Evolutionary conservation across 2,888 invertebrate species (phyloP), one percentile per base, ranked within the genome.

Genomic region (Synergus laeviventris): DNA sequence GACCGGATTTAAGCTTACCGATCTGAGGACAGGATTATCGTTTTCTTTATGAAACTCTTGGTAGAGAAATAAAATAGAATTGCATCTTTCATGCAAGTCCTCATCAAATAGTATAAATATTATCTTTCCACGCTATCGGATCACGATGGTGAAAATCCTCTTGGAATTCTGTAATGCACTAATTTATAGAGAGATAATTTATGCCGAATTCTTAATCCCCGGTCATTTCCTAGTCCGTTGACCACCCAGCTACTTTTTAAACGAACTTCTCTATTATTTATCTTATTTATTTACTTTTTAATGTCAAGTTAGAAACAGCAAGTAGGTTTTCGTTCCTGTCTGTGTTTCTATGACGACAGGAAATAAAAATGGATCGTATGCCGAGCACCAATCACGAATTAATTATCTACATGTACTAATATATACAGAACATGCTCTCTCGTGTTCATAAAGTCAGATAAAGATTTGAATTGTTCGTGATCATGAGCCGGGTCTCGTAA

Each of bases 391-490:
- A 88, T 88, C 89, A 85, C 84, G 88, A 86, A 87, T 88, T 87
- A 88, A 89, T 89, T 87, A 89, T 86, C 87, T 82, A 74, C 85
- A 79, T 85, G 87, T 56, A 18, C 9, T 85, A 87, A 85, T 85
- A 87, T 85, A 85, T 86, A 78, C 78, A 80, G 81, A 83, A 87
- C 86, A 87, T 80, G 83, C 80, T 83, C 83, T 81, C 86, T 83
- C 82, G 81, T 84, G 86, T 85, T 84, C 83, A 83, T 85, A 83
- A 84, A 82, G 81, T 79, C 80, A 86, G 87, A 87, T 87, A 86
- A 85, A 82, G 86, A 85, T 87, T 88, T 84, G 86, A 87, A 89
- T 89, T 88, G 88, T 88, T 88, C 87, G 84, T 85, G 87, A 87
- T 87, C 87, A 86, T 86, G 86, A 84, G 86, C 83, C 77, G 84